These are phyloP conservation scores for Rhinogobio ventralis DNA, from an alignment of 2,797 vertebrate species.

Conservation along the genomic window DNA sequence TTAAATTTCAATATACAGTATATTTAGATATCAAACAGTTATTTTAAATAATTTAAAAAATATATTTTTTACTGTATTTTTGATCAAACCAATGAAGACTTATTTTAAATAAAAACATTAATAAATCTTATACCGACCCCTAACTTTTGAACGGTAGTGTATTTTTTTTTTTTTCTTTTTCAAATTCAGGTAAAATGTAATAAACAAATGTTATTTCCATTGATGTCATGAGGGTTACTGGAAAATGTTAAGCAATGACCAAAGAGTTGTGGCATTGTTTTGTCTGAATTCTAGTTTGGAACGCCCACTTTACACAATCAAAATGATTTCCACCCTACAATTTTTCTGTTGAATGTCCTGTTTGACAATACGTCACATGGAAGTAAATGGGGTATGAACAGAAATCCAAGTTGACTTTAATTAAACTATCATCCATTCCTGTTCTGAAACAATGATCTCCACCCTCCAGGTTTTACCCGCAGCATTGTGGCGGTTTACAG, in stretches of 20 bases:
- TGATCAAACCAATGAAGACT: not conserved
- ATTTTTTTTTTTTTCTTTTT: not conserved
- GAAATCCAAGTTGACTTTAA: not conserved
- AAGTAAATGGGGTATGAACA: not conserved
- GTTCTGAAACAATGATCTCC: not conserved
- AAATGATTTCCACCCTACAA: not conserved
- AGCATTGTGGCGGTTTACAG: conserved; percentile 94
- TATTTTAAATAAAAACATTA: not conserved
- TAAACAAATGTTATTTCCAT: not conserved
- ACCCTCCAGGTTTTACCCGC: conserved; percentile 90
- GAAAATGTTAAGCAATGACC: not conserved
- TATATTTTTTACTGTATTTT: not conserved
- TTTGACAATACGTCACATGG: not conserved
- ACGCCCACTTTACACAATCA: conserved; percentile 4
- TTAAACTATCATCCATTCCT: not conserved
- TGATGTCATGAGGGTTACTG: not conserved
- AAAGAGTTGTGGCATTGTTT: not conserved
- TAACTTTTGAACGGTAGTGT: not conserved
- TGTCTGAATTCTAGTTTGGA: not conserved
- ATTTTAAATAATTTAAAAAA: not conserved
- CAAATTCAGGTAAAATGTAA: not conserved
- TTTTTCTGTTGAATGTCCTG: not conserved
- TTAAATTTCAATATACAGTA: not conserved
- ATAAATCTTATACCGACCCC: not conserved
- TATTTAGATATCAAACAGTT: not conserved